Conservation (phyloP, 1,140 invertebrate genomes). For the Brachionus rotundiformis region DNA sequence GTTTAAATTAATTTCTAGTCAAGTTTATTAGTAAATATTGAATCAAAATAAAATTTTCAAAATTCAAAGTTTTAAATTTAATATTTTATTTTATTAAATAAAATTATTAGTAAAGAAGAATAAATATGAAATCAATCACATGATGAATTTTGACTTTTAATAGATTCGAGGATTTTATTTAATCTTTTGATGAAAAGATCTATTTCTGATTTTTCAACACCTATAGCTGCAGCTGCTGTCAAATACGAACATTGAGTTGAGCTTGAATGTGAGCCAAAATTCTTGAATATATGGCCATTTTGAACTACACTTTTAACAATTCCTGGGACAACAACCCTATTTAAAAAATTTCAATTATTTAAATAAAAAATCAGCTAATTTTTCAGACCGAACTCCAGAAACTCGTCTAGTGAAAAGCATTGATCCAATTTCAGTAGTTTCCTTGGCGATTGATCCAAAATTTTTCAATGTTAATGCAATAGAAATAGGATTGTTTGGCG, state of each 20-base stretch:
- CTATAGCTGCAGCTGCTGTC: constrained; percentile 73
- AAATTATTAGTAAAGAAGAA: too few species aligned
- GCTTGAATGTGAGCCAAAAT: constrained; percentile 73
- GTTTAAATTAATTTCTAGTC: too few species aligned
- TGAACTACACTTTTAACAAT: constrained; percentile 53
- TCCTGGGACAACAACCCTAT: constrained; percentile 59
- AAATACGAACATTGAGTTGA: constrained; percentile 71
- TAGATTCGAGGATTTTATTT: constrained; percentile 65
- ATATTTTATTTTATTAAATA: not conserved
- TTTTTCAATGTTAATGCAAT: constrained; percentile 64
- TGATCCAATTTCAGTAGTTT: constrained; percentile 69
- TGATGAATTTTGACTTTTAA: not conserved
- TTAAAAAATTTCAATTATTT: too few species aligned
- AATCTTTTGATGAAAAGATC: constrained; percentile 71
- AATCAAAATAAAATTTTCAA: too few species aligned
- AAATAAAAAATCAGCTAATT: too few species aligned
- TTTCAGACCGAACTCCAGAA: constrained; percentile 70
- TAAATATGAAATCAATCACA: too few species aligned
- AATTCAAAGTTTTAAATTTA: too few species aligned
- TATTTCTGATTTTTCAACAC: constrained; percentile 72
- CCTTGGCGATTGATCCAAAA: not conserved
- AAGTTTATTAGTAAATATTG: too few species aligned
- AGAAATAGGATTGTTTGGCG: constrained; percentile 75
- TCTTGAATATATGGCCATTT: constrained; percentile 61
- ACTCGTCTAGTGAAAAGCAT: constrained; percentile 75